These are phyloP conservation scores for Diogma glabrata DNA, from an alignment of 2,888 invertebrate species.

Conservation along the genomic window DNA sequence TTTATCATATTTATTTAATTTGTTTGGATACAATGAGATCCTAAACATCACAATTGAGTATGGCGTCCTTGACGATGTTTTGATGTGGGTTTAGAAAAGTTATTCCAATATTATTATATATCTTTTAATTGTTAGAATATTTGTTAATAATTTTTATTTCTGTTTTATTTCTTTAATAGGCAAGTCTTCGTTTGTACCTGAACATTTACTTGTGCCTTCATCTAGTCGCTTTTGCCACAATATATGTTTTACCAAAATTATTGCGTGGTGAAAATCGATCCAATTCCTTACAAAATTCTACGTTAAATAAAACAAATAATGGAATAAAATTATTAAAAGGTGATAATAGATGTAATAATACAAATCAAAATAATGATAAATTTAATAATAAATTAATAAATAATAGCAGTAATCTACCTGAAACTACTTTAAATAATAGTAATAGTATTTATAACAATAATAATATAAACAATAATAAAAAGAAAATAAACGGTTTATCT, in stretches of 20 bases:
- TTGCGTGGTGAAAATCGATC: constrained; percentile 28
- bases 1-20: too few species aligned
- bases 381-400: constrained; percentile 11
- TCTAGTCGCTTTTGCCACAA: constrained; percentile 31
- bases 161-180: constrained; percentile 33
- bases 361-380: constrained; percentile 1
- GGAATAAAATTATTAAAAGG: background rate
- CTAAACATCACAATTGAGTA: too few species aligned
- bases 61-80: too few species aligned
- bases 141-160: constrained; percentile 10
- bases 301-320: background rate
- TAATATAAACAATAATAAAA: constrained; percentile 2
- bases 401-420: constrained; percentile 3
- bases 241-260: constrained; percentile 32
- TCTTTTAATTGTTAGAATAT: too few species aligned
- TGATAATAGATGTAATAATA: constrained; percentile 2
- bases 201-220: constrained; percentile 38
- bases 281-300: constrained; percentile 13
- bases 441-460: constrained; percentile 8
- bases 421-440: too few species aligned
- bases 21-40: too few species aligned
- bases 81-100: too few species aligned
- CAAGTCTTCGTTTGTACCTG: constrained; percentile 43
- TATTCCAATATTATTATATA: too few species aligned
- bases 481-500: background rate